Percentiles rank a stretch among this genome's conserved stretches.
Conservation (phyloP, 2,888 invertebrate genomes). For the Anthrax anthrax region DNA sequence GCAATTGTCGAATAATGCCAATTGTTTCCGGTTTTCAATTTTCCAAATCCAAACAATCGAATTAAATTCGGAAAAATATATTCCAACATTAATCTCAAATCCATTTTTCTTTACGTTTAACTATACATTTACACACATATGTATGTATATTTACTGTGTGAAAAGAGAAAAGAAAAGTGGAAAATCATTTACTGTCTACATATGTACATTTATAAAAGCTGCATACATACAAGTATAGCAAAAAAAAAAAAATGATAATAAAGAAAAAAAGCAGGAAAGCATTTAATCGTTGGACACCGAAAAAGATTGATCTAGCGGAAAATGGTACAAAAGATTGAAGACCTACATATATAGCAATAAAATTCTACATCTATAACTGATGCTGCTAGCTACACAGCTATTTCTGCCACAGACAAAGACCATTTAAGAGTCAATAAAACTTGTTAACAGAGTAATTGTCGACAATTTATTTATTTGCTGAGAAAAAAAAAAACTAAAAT, state of each 20-base stretch:
- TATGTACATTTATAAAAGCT: no score
- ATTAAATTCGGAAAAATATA: conserved; percentile 6
- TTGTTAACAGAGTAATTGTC: conserved; percentile 36
- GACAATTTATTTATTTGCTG: conserved; percentile 34
- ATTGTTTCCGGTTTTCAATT: neutral
- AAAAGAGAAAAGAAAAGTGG: no score
- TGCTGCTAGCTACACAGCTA: neutral
- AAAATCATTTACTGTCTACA: no score
- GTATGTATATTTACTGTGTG: no score
- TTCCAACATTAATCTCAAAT: conserved; percentile 12
- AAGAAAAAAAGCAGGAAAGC: neutral
- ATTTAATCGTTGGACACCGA: neutral
- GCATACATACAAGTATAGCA: no score
- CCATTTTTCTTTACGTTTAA: conserved; percentile 3
- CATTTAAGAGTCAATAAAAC: conserved; percentile 36
- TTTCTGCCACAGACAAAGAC: conserved; percentile 3
- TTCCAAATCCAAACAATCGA: neutral
- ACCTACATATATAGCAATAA: neutral
- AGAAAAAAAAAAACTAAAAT: conserved; percentile 2
- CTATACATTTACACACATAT: no score
- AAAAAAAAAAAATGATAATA: no score
- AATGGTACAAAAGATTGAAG: conserved; percentile 10
- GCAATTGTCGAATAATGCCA: neutral
- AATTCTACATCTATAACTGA: no score
- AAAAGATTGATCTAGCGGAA: conserved; percentile 13